phyloP scores from a whole-genome alignment of 2,113 vertebrate species.

The Pseudorhombus dupliciocellatus region DNA sequence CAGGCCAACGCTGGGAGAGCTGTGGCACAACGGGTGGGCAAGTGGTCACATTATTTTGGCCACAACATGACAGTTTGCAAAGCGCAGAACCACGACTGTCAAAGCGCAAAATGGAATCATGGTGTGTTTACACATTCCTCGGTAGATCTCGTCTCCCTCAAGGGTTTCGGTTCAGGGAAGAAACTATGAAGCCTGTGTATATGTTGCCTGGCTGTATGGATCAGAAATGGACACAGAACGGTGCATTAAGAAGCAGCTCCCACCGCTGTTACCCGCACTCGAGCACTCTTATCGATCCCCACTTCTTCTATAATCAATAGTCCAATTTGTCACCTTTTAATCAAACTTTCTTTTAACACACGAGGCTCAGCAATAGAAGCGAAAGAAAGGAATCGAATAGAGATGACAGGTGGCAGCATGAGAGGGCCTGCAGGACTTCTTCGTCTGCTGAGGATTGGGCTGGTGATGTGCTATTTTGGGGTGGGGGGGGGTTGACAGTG shows the following conservation, averaged over 20 bases:
- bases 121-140: neutral
- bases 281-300: conserved; percentile 32
- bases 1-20: conserved; percentile 4
- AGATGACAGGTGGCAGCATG: conserved; percentile 69
- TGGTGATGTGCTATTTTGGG: conserved; percentile 62
- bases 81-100: neutral
- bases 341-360: conserved; percentile 10
- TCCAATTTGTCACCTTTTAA: conserved; percentile 53
- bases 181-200: conserved; percentile 4
- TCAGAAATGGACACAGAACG: conserved; percentile 5
- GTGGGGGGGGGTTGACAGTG: neutral
- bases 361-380: conserved; percentile 19
- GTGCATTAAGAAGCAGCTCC: conserved; percentile 11
- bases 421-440: conserved; percentile 64
- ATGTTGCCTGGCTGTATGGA: neutral
- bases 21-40: conserved; percentile 49
- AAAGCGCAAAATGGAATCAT: conserved; percentile 12
- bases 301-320: conserved; percentile 37
- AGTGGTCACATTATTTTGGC: conserved; percentile 38
- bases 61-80: conserved; percentile 38
- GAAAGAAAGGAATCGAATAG: conserved; percentile 20
- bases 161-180: neutral
- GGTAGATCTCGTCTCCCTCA: neutral
- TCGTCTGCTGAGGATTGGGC: conserved; percentile 50
- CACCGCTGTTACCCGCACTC: conserved; percentile 12